A percentile compares a stretch with the other conserved stretches of the same genome.
phyloP scores from a whole-genome alignment of 2,797 vertebrate genomes.

The Xiphorhynchus erythropygius region DNA sequence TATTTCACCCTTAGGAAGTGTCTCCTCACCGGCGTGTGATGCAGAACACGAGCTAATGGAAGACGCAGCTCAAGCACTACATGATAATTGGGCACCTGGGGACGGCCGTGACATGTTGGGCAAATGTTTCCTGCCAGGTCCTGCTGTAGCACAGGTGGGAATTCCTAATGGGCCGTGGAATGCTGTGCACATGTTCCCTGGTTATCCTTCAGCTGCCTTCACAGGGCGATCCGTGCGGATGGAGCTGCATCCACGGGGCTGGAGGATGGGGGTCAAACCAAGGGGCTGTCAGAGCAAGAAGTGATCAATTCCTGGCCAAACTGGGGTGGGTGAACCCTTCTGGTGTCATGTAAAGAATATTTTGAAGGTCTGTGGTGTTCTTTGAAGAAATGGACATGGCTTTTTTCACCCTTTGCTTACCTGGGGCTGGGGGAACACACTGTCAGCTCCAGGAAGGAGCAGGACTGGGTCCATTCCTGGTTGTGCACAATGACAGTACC shows the following conservation, averaged over 20 bases:
- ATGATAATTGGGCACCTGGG: not conserved
- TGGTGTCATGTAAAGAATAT: not conserved
- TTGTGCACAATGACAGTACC: not conserved
- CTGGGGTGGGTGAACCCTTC: not conserved
- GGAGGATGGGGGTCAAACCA: not conserved
- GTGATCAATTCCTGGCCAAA: not conserved
- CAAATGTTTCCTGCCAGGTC: not conserved
- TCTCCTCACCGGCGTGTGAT: not conserved
- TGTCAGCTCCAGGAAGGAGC: too few relatives aligned
- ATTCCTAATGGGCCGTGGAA: not conserved
- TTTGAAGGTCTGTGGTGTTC: not conserved
- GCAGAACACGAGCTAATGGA: not conserved
- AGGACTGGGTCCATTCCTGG: not conserved
- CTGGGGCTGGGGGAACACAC: accelerated
- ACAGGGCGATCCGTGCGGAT: accelerated
- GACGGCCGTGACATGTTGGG: not conserved
- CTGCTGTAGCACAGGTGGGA: not conserved
- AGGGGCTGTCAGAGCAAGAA: not conserved
- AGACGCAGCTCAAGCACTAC: not conserved
- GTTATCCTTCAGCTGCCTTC: not conserved
- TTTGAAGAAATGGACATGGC: not conserved
- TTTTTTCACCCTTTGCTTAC: not conserved
- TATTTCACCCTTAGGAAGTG: not conserved
- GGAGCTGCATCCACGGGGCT: not conserved
- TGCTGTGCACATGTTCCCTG: not conserved